A percentile compares a stretch with the other conserved stretches of the same genome.
phyloP scores from a whole-genome alignment of 2,113 vertebrate genomes.

The Thryonomys swinderianus region DNA sequence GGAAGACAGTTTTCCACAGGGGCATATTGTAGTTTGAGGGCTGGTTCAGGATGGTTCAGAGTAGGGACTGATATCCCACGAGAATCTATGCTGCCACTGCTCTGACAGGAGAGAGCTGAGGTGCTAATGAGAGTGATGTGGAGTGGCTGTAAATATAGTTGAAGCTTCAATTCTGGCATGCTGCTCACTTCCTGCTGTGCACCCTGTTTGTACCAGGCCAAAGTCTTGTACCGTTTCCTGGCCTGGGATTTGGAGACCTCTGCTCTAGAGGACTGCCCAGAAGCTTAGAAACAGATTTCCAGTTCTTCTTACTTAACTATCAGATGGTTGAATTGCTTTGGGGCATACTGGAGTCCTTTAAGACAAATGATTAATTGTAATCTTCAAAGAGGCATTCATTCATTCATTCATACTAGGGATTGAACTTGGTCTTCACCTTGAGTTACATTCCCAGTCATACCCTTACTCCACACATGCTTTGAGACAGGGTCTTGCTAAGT shows the following conservation, averaged over 20 bases:
- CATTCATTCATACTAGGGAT: neutral
- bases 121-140: neutral
- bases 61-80: neutral
- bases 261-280: neutral
- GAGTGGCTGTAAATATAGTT: neutral
- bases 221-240: neutral
- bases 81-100: neutral
- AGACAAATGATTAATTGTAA: slow-evolving; percentile 28
- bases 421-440: neutral
- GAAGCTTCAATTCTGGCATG: neutral
- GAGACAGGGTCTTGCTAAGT: neutral
- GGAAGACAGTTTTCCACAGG: neutral
- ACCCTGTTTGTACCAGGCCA: neutral
- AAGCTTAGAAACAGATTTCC: neutral
- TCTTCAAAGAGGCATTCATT: neutral
- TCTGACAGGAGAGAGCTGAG: neutral
- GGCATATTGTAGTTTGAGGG: neutral
- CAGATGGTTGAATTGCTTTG: neutral
- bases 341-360: neutral
- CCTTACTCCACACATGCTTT: neutral
- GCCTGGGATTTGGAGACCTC: neutral
- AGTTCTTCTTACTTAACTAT: neutral
- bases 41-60: neutral
- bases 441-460: neutral
- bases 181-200: neutral